Evolutionary conservation across 1,140 invertebrate genomes (phyloP), one percentile per base, ranked within the genome.

Genomic region (Plectrocnemia conspersa): DNA sequence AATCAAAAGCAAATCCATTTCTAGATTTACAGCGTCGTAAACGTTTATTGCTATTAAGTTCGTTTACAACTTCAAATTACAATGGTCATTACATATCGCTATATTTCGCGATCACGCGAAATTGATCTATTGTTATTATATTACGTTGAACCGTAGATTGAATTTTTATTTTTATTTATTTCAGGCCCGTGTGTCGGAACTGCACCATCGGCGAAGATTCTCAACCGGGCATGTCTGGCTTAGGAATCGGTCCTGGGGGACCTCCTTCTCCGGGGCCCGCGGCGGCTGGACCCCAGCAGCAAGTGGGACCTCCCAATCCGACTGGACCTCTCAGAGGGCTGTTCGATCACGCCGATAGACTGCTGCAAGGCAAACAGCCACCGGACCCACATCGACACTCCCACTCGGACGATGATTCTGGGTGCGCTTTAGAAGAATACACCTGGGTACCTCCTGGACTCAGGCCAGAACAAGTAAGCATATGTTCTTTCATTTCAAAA

Each of bases 361-460:
- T 73, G 36, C 64, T 79, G 46, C 73, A 74, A 64, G 69, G 69
- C 10, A 72, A 61, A 40, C 50, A 56, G 25, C 75, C 66, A 58
- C 77, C 75, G 33, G 81, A 91, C 67, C 86, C 86, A 58, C 89
- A 92, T 65, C 74, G 91, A 29, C 91, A 95, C 66, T 93, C 91
- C 2, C 93, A 95, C 64, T 93, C 89, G 38, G 94, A 97, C 72
- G 93, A 97, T 68, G 95, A 98, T 75, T 94, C 90, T 38, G 94
- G 95, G 6, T 98, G 94, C 68, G 93, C 93, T 3, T 77, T 98
- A 38, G 94, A 98, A 67, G 96, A 98, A 69, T 98, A 98, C 73
- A 94, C 93, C 0, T 98, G 95, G 95, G 91, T 97, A 38, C 96
- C 96, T 29, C 91, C 91, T 2, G 93, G 93, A 54, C 79, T 97